phyloP scores from a whole-genome alignment of 2,888 invertebrate species.

The Sarcophaga carnaria region DNA sequence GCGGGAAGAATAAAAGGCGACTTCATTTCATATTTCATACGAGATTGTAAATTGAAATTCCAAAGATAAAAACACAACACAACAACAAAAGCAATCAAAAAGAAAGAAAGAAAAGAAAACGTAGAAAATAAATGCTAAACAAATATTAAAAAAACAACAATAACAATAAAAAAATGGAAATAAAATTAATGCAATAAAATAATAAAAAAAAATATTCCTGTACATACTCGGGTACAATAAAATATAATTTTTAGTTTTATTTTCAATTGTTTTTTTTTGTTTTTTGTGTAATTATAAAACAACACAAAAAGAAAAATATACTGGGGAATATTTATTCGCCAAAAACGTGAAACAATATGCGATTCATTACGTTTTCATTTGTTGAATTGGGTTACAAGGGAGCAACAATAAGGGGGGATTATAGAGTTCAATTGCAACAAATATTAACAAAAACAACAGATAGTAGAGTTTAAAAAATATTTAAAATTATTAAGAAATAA shows the following conservation, averaged over 20 bases:
- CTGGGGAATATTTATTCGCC: too few species aligned
- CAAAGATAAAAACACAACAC: slow-evolving; percentile 76
- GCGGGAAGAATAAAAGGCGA: neutral
- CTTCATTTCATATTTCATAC: slow-evolving; percentile 46
- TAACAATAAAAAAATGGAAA: slow-evolving; percentile 14
- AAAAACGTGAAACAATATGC: neutral
- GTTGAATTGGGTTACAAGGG: neutral
- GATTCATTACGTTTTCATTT: neutral
- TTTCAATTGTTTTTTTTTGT: neutral
- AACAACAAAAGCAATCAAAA: slow-evolving; percentile 30
- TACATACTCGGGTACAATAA: too few species aligned
- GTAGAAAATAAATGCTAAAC: slow-evolving; percentile 67
- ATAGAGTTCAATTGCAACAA: neutral
- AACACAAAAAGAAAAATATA: neutral
- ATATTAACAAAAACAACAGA: too few species aligned
- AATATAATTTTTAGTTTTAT: too few species aligned
- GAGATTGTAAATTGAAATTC: slow-evolving; percentile 80
- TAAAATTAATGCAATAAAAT: slow-evolving; percentile 62
- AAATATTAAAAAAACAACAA: slow-evolving; percentile 3
- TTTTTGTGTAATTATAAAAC: slow-evolving; percentile 23
- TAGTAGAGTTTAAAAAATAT: too few species aligned
- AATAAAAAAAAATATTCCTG: neutral
- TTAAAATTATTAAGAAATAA: too few species aligned
- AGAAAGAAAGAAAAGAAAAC: slow-evolving; percentile 33
- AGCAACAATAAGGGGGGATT: slow-evolving; percentile 18